Evolutionary conservation across 2,888 invertebrate species (phyloP).

Genomic region (Ichneumoninae sp.): DNA sequence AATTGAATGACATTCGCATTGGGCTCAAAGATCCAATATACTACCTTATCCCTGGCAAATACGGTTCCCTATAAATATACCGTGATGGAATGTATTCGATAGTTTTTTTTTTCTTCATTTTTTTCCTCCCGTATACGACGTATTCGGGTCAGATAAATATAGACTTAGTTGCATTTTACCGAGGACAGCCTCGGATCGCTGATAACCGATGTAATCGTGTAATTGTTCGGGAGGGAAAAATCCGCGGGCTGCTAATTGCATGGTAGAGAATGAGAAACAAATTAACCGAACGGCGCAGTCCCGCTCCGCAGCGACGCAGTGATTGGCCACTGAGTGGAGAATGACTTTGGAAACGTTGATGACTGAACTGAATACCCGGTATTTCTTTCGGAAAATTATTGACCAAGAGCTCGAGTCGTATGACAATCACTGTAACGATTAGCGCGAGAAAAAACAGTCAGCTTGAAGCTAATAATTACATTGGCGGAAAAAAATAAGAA

Average conservation of each 20-base stretch:
- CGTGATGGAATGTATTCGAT: background rate
- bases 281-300: background rate
- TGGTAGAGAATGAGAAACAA: background rate
- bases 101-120: background rate
- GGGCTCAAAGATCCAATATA: constrained; percentile 7
- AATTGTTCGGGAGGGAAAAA: constrained; percentile 1
- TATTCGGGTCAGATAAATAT: constrained; percentile 18
- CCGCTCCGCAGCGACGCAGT: background rate
- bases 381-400: background rate
- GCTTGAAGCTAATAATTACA: background rate
- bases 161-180: background rate
- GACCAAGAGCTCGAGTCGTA: background rate
- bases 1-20: constrained; percentile 59
- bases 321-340: background rate
- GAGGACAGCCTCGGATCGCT: background rate
- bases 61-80: background rate
- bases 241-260: constrained; percentile 10
- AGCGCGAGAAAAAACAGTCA: background rate
- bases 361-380: background rate
- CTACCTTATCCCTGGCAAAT: background rate
- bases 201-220: constrained; percentile 7
- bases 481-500: too few relatives aligned
- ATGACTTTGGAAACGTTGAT: background rate
- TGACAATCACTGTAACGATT: background rate
- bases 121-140: constrained; percentile 3